Conservation (phyloP, 92 coral and sea anemone species). For the Epizoanthus scotinus region DNA sequence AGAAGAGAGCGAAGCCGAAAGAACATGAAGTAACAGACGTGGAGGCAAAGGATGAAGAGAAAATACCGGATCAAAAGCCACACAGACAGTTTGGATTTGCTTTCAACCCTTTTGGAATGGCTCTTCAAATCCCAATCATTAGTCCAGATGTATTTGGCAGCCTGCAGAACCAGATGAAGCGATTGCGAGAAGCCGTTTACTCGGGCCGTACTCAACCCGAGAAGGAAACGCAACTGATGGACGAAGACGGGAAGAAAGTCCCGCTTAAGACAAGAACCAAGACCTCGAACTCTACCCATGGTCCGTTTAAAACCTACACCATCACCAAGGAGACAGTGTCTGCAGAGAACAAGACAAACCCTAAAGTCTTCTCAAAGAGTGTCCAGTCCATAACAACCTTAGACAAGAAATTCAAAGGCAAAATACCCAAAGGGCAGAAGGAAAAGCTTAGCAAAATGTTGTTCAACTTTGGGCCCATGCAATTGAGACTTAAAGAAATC, state of each 20-base stretch:
- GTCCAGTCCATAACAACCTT: constrained; percentile 72
- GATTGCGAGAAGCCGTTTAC: constrained; percentile 22
- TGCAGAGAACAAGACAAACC: constrained; percentile 70
- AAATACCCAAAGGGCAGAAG: constrained; percentile 40
- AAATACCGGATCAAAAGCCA: constrained; percentile 41
- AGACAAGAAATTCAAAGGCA: constrained; percentile 46
- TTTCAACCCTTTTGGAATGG: constrained; percentile 59
- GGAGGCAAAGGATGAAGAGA: constrained; percentile 26
- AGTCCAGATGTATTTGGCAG: constrained; percentile 60
- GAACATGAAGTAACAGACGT: constrained; percentile 18
- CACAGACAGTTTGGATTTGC: constrained; percentile 46
- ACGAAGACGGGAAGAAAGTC: constrained; percentile 42
- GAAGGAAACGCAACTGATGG: constrained; percentile 15
- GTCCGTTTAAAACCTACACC: constrained; percentile 79
- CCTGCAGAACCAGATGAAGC: constrained; percentile 51
- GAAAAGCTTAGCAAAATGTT: constrained; percentile 35
- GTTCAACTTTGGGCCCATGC: constrained; percentile 42
- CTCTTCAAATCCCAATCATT: constrained; percentile 74
- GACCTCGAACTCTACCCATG: constrained; percentile 68
- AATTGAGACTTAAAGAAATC: constrained; percentile 21
- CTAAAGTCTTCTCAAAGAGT: constrained; percentile 62
- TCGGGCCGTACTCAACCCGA: constrained; percentile 11
- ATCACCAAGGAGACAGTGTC: constrained; percentile 70
- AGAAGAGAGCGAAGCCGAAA: constrained; percentile 43
- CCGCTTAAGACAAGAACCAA: constrained; percentile 72